Conservation (phyloP, 2,113 vertebrate species). For the Gasterosteus aculeatus region DNA sequence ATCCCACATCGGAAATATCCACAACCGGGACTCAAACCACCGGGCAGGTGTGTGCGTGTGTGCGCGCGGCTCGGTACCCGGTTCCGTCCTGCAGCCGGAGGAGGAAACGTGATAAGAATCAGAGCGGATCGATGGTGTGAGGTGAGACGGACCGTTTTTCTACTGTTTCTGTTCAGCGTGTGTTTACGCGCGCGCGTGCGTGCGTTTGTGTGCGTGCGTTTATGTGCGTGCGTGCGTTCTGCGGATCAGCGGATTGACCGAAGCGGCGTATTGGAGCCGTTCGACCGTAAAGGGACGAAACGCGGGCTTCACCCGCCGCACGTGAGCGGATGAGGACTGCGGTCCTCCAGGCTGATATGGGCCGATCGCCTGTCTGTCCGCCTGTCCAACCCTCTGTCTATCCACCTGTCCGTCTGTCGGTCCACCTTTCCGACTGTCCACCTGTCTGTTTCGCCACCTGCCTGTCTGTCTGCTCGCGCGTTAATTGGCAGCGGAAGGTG, state of each 20-base stretch:
- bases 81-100: conserved; percentile 35
- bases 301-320: neutral
- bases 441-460: no score
- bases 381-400: neutral
- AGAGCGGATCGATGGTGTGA: conserved; percentile 27
- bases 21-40: neutral
- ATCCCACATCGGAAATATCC: neutral
- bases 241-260: neutral
- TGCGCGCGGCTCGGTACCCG: neutral
- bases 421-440: neutral
- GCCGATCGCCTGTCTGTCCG: neutral
- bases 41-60: conserved; percentile 5
- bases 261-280: neutral
- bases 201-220: conserved; percentile 7
- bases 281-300: neutral
- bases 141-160: conserved; percentile 29
- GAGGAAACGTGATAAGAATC: conserved; percentile 39
- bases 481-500: conserved; percentile 18
- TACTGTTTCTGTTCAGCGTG: neutral
- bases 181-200: neutral
- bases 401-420: neutral
- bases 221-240: conserved; percentile 17
- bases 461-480: conserved; percentile 26
- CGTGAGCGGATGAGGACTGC: neutral
- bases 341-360: neutral